phyloP scores from a whole-genome alignment of 2,888 invertebrate species.

The Cryptophagus acutangulus region DNA sequence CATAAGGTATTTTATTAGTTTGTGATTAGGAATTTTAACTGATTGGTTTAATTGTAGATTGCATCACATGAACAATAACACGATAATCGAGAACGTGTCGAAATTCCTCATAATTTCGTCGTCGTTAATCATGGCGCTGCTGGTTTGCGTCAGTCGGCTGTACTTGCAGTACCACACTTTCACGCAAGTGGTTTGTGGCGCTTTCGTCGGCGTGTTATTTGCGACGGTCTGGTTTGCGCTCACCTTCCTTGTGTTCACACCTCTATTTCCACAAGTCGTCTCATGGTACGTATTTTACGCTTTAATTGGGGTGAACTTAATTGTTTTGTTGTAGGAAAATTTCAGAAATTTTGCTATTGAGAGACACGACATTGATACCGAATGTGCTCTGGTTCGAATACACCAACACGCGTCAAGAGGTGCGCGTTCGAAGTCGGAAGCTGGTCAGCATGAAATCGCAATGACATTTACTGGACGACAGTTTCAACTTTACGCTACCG shows the following conservation, averaged over 20 bases:
- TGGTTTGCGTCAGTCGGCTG: slow-evolving; percentile 68
- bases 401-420: slow-evolving; percentile 79
- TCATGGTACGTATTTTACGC: slow-evolving; percentile 63
- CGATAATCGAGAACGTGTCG: slow-evolving; percentile 71
- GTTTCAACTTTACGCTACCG: slow-evolving; percentile 39
- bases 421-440: slow-evolving; percentile 73
- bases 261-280: slow-evolving; percentile 78
- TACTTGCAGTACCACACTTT: slow-evolving; percentile 84
- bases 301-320: not conserved
- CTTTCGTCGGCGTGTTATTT: slow-evolving; percentile 65
- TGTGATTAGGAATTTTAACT: not conserved
- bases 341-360: slow-evolving; percentile 77
- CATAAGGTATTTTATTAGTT: slow-evolving; percentile 61
- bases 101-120: slow-evolving; percentile 60
- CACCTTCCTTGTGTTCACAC: slow-evolving; percentile 75
- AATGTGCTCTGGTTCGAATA: slow-evolving; percentile 93
- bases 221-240: slow-evolving; percentile 78
- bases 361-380: slow-evolving; percentile 86
- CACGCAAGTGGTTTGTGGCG: slow-evolving; percentile 76
- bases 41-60: slow-evolving; percentile 54
- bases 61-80: slow-evolving; percentile 76
- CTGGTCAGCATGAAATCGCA: slow-evolving; percentile 76
- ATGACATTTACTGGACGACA: slow-evolving; percentile 63
- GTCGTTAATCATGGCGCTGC: slow-evolving; percentile 55
- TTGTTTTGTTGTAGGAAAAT: slow-evolving; percentile 60